Base-by-base conservation (phyloP, 2,888 invertebrate genomes). In the Drosophila hawaiiensis region DNA sequence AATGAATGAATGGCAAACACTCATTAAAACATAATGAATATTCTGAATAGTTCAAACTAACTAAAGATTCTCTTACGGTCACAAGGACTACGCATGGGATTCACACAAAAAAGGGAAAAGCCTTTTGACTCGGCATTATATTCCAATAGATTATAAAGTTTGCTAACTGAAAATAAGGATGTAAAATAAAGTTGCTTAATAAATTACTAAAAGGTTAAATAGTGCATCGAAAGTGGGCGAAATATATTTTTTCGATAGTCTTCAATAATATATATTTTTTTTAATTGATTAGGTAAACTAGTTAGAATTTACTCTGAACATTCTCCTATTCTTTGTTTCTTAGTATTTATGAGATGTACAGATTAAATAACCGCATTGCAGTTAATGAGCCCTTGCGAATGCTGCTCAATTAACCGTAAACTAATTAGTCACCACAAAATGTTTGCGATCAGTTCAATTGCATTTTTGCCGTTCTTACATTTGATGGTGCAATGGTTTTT, bases 21-120 rank as follows among this genome's bases (percentile, higher is more conserved):
- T 56, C 62, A 70, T 80, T 78, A 67, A 76, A 70, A 53, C 37
- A 28, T 62, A 59, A 65, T 68, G 9, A 61, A 19, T 54, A 37
- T 33, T 63, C 39, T 29, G 31, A 35, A 53, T 52, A 10, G 37
- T 41, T 16, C 16, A 43, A 60, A 14, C 28, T 52, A 29, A 16
- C 35, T 28, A 52, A 7, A 16, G 35, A 22, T 4, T 33, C 33
- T 14, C 14, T 54, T n/a, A n/a, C 22, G 14, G 9, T 3, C 22
- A 33, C 58, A 29, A 43, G 7, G 10, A 12, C 33, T n/a, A 35
- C 25, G 25, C 25, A 22, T 47, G 47, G 22, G 4, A 9, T 47
- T 16, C 22, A 22, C 7, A 9, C 4, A 25, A 7, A 14, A 47
- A 9, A 1, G 9, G 2, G 9, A 31, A 10, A 31, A 10, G 0